Evolutionary conservation across 2,888 invertebrate species (phyloP), one percentile per base, ranked within the genome.

Genomic region (Copidosoma aretas): DNA sequence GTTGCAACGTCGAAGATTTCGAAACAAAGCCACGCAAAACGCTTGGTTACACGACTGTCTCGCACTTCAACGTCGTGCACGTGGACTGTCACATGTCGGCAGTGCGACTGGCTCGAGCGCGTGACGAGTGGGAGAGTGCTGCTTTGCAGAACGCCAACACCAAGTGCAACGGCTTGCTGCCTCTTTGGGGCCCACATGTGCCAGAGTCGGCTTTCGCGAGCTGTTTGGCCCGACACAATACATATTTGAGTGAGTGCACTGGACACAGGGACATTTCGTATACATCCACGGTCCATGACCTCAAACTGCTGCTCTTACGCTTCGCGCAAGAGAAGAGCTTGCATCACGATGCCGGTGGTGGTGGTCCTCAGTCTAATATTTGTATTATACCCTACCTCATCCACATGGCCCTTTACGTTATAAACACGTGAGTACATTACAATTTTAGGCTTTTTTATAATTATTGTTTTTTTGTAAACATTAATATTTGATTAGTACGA

Each of bases 81-180:
- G 93, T 98, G 4, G 98, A 98, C 84, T 99, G 98, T 80, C 98
- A 99, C 85, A 95, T 96, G 88, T 94, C 95, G 0, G 98, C 98
- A 32, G 97, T 98, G 60, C 88, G 95, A 83, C 89, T 88, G 61
- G 88, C 81, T 1, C 78, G 78, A 4, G 80, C 87, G 22, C 89
- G 98, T 68, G 97, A 98, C 78, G 98, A 98, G 84, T 98, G 98
- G 98, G 98, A 98, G 82, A 94, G 96, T 71, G 98, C 98, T 0
- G 95, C 97, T 8, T 86, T 99, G 53, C 98, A 98, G 85, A 99
- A 99, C 84, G 97, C 97, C 1, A 98, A 98, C 80, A 98, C 98
- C 0, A 93, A 94, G 74, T 98, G 98, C 85, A 99, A 99, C 84
- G 98, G 98, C 0, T 85, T 99, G 72, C 86, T 98, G 75, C 98